Percentiles rank a stretch among this genome's conserved stretches.
Evolutionary conservation across 2,888 invertebrate species (phyloP).

Genomic region (Leptodirus hochenwartii): DNA sequence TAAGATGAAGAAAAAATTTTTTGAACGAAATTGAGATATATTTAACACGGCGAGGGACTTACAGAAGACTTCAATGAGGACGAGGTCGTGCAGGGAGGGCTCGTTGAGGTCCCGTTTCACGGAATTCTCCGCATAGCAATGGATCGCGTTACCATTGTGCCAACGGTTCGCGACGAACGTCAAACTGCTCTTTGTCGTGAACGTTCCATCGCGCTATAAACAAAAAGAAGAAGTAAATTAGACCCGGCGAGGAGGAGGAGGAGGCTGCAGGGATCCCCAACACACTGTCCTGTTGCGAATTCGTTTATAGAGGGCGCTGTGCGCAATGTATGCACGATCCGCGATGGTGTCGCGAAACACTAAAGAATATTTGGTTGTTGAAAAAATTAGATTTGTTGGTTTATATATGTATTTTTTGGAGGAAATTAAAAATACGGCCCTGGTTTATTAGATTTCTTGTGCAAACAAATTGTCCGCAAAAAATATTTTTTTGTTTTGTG

Average conservation of each 20-base stretch:
- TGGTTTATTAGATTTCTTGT: too few relatives aligned
- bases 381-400: too few relatives aligned
- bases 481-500: too few relatives aligned
- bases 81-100: constrained; percentile 51
- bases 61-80: constrained; percentile 72
- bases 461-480: too few relatives aligned
- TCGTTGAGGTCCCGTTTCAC: constrained; percentile 56
- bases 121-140: constrained; percentile 67
- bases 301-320: constrained; percentile 1
- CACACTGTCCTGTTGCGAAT: background rate
- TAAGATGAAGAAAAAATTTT: background rate
- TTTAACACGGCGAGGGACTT: constrained; percentile 30
- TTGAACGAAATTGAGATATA: constrained; percentile 1
- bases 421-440: too few relatives aligned
- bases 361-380: too few relatives aligned
- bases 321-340: too few relatives aligned
- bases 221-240: constrained; percentile 7
- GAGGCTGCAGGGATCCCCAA: too few relatives aligned
- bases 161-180: constrained; percentile 63
- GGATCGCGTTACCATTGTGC: constrained; percentile 62
- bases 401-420: too few relatives aligned
- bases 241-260: too few relatives aligned
- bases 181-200: constrained; percentile 57
- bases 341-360: too few relatives aligned
- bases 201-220: constrained; percentile 58